phyloP scores from a whole-genome alignment of 2,888 invertebrate genomes.

The Synanthedon myopaeformis region DNA sequence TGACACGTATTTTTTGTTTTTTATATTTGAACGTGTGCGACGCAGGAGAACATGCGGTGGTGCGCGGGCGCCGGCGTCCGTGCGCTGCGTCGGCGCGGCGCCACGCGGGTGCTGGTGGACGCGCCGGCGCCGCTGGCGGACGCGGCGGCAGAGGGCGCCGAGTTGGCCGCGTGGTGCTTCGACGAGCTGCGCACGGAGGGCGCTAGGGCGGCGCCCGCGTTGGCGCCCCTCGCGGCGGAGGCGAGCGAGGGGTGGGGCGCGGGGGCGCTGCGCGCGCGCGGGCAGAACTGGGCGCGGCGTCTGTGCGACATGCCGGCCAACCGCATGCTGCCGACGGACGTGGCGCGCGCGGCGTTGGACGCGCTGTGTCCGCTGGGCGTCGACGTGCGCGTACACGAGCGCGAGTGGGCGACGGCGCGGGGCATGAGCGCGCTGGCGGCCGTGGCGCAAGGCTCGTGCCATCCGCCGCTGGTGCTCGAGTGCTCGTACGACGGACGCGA shows the following conservation, averaged over 20 bases:
- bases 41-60: constrained; percentile 47
- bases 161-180: constrained; percentile 71
- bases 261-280: constrained; percentile 74
- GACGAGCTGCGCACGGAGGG: neutral
- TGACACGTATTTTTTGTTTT: too few species aligned
- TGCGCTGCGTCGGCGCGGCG: constrained; percentile 26
- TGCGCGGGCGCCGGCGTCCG: constrained; percentile 46
- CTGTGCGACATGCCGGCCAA: constrained; percentile 84
- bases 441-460: constrained; percentile 77
- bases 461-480: constrained; percentile 75
- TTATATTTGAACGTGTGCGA: too few species aligned
- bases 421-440: constrained; percentile 75
- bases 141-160: constrained; percentile 77
- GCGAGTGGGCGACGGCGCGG: constrained; percentile 73
- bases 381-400: constrained; percentile 64
- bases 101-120: constrained; percentile 57
- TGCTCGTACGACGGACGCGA: constrained; percentile 66
- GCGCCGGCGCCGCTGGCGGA: constrained; percentile 56
- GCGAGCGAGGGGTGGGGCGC: constrained; percentile 50
- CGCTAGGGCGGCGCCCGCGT: neutral
- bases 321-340: constrained; percentile 80
- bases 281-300: constrained; percentile 81
- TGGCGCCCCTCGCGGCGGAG: neutral
- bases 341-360: constrained; percentile 74
- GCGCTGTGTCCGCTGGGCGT: constrained; percentile 73